Conservation (phyloP, 2,797 vertebrate genomes). For the Myotis daubentonii region DNA sequence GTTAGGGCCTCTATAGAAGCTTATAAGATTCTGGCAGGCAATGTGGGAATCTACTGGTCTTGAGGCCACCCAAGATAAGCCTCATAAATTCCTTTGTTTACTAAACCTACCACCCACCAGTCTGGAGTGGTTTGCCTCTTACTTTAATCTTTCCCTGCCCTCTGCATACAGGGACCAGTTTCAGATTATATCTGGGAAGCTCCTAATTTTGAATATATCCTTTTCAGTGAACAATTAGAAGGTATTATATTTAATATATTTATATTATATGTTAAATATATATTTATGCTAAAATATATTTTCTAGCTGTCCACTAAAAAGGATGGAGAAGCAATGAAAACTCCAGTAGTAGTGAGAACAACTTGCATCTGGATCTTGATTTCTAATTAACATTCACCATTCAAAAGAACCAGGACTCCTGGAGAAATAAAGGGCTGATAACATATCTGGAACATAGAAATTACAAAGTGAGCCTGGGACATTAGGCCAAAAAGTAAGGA, state of each 20-base stretch:
- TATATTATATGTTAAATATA: too few species aligned
- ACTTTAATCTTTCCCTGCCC: too few species aligned
- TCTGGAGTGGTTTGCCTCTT: too few species aligned
- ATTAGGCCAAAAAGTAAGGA: neutral
- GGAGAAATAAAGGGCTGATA: conserved; percentile 18
- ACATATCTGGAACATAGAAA: neutral
- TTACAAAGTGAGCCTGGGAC: neutral
- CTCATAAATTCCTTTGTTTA: neutral
- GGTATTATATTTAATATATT: neutral
- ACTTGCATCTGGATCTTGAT: conserved; percentile 8
- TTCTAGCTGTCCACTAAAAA: neutral
- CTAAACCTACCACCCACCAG: too few species aligned
- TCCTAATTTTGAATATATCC: neutral
- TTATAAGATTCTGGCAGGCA: too few species aligned
- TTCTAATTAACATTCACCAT: neutral
- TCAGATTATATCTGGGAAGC: neutral
- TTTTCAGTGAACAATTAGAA: neutral
- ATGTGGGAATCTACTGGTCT: too few species aligned
- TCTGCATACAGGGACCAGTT: neutral
- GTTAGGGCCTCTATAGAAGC: too few species aligned
- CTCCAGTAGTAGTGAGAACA: neutral
- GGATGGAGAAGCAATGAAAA: neutral
- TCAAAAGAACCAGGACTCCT: neutral
- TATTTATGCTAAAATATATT: neutral
- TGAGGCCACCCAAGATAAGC: neutral